Evolutionary conservation across 2,888 invertebrate genomes (phyloP).

Genomic region (Drosophila peninsularis): DNA sequence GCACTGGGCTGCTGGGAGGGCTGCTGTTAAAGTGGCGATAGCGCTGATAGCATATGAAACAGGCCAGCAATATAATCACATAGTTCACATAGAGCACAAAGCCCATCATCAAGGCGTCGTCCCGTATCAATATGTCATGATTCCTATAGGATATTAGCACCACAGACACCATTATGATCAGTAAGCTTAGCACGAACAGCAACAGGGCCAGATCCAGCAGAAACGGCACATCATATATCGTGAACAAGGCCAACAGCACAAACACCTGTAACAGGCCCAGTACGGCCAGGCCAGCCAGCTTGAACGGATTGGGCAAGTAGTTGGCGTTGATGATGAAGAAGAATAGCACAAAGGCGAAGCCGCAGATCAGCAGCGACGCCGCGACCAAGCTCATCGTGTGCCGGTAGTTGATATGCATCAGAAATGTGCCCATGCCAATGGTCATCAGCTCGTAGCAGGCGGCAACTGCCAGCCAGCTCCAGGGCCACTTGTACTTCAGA

Average conservation of each 20-base stretch:
- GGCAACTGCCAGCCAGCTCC: slow-evolving; percentile 28
- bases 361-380: slow-evolving; percentile 13
- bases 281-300: slow-evolving; percentile 10
- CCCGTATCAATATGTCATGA: slow-evolving; percentile 20
- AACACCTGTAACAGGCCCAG: slow-evolving; percentile 35
- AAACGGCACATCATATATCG: background rate
- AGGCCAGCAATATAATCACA: slow-evolving; percentile 42
- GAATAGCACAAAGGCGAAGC: slow-evolving; percentile 14
- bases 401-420: slow-evolving; percentile 27
- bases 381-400: background rate
- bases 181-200: slow-evolving; percentile 23
- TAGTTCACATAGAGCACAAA: slow-evolving; percentile 44
- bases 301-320: slow-evolving; percentile 38
- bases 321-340: slow-evolving; percentile 23
- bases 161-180: slow-evolving; percentile 31
- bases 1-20: background rate
- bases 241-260: slow-evolving; percentile 2
- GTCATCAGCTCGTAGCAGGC: slow-evolving; percentile 53
- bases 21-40: slow-evolving; percentile 7
- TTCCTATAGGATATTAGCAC: slow-evolving; percentile 40
- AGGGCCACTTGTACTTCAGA: slow-evolving; percentile 36
- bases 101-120: slow-evolving; percentile 43
- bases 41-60: slow-evolving; percentile 37
- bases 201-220: slow-evolving; percentile 24
- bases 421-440: slow-evolving; percentile 39